phyloP scores from a whole-genome alignment of 2,113 vertebrate species.

The Ceratotherium simum region DNA sequence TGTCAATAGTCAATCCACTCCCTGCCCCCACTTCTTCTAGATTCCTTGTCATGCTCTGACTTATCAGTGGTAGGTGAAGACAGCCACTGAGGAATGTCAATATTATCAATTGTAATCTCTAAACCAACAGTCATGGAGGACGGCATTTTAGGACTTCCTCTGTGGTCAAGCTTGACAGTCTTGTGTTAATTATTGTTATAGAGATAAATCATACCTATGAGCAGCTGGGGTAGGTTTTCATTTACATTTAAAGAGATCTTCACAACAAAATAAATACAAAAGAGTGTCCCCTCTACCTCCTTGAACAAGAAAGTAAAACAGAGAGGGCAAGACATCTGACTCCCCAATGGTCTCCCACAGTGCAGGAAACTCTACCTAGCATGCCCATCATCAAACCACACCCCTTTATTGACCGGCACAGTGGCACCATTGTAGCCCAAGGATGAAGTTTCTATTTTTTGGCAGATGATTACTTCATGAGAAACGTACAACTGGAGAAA shows the following conservation, averaged over 20 bases:
- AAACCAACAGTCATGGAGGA: conserved; percentile 33
- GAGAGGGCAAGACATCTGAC: neutral
- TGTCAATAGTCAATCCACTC: neutral
- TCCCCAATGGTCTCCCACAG: neutral
- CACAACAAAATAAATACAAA: conserved; percentile 9
- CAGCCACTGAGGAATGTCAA: neutral
- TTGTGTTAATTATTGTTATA: conserved; percentile 11
- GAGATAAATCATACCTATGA: neutral
- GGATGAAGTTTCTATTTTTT: conserved; percentile 6
- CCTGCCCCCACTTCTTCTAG: neutral
- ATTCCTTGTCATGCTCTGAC: neutral
- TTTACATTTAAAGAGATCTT: neutral
- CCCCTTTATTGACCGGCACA: neutral
- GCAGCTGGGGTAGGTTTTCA: neutral
- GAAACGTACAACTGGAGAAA: conserved; percentile 5
- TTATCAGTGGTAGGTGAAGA: neutral
- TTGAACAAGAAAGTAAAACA: neutral
- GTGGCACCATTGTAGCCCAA: too few species aligned
- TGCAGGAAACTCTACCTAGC: neutral
- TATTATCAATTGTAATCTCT: conserved; percentile 57
- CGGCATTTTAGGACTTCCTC: conserved; percentile 11
- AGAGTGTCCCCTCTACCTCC: neutral
- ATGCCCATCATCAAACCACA: neutral
- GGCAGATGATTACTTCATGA: neutral
- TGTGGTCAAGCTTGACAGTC: conserved; percentile 34